Evolutionary conservation across 2,797 vertebrate species (phyloP).

Genomic region (Meriones psammophilus): DNA sequence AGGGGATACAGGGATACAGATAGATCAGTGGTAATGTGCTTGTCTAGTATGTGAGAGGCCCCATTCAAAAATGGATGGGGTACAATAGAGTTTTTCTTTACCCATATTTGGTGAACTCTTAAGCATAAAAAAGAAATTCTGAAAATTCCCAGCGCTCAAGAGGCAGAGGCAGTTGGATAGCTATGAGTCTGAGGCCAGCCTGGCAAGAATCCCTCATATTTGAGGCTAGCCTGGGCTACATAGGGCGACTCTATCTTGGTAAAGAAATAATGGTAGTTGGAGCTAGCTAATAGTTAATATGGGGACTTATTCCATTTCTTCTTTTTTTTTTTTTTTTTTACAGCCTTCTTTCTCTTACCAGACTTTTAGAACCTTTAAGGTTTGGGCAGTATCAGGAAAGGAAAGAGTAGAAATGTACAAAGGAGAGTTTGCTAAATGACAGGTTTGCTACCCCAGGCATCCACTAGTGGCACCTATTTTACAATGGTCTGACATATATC

Average conservation of each 20-base stretch:
- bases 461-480: not conserved
- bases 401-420: not conserved
- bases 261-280: not conserved
- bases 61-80: not conserved
- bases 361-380: conserved; percentile 21
- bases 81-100: not conserved
- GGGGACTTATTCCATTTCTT: conserved; percentile 9
- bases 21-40: not conserved
- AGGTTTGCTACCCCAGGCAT: not conserved
- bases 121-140: not conserved
- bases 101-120: not conserved
- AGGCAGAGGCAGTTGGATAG: not conserved
- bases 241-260: not conserved
- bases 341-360: not conserved
- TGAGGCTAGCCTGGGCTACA: not conserved
- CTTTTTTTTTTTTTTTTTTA: not conserved
- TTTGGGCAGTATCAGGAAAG: not conserved
- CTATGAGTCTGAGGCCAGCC: not conserved
- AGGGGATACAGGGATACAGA: not conserved
- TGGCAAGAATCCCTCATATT: not conserved
- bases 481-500: not conserved
- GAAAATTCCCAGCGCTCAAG: not conserved
- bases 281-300: conserved; percentile 36
- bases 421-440: not conserved
- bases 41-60: not conserved